These are phyloP conservation scores for Ashinkailepas kermadecensis DNA, from an alignment of 2,888 invertebrate genomes.

Conservation along the genomic window DNA sequence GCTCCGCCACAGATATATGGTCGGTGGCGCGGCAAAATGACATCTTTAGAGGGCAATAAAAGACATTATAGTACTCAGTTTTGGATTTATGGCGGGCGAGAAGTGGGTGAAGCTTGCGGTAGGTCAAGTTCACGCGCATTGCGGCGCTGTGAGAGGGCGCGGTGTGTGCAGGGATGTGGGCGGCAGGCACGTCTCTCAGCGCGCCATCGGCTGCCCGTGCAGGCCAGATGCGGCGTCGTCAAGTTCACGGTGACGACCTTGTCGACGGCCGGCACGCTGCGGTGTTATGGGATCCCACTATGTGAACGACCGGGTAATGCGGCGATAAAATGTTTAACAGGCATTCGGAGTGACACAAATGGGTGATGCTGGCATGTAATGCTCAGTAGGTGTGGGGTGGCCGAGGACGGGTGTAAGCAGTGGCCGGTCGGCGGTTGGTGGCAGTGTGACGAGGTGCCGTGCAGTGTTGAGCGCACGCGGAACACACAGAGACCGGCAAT, in stretches of 20 bases:
- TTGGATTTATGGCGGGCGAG: conserved; percentile 6
- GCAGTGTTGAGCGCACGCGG: neutral
- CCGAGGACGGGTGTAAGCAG: neutral
- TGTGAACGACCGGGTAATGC: conserved; percentile 1
- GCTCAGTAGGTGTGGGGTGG: neutral
- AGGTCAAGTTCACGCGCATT: conserved; percentile 28
- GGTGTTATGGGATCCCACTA: neutral
- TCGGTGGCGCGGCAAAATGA: conserved; percentile 1
- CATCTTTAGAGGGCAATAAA: conserved; percentile 23
- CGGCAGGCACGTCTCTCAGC: conserved; percentile 37
- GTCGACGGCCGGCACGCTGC: conserved; percentile 38
- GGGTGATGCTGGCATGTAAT: neutral
- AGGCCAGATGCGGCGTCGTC: conserved; percentile 35
- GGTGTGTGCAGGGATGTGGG: neutral
- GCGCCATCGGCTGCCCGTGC: conserved; percentile 36
- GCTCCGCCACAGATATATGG: conserved; percentile 4
- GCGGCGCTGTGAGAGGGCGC: conserved; percentile 25
- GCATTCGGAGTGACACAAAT: conserved; percentile 9
- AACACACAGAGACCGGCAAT: too few relatives aligned
- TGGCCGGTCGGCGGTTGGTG: neutral
- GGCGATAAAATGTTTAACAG: conserved; percentile 9
- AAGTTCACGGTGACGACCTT: conserved; percentile 41
- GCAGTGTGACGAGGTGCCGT: neutral
- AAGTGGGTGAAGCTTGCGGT: conserved; percentile 23
- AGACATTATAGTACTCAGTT: conserved; percentile 21